Percentiles rank a stretch among this genome's conserved stretches.
Conservation (phyloP, 2,888 invertebrate genomes). For the Schrankia costaestrigalis region DNA sequence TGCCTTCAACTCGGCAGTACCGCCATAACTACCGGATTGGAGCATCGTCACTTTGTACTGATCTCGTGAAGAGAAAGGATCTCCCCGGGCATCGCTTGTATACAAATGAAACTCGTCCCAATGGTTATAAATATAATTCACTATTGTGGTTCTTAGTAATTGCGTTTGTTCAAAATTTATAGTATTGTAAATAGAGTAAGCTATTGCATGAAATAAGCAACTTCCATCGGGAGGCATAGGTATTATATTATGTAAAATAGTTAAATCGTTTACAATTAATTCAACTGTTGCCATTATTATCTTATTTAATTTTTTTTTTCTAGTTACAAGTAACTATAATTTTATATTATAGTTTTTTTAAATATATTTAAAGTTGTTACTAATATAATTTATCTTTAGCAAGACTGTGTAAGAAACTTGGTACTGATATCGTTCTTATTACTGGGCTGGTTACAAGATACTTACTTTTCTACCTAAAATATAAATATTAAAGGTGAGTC, state of each 20-base stretch:
- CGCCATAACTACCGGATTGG: slow-evolving; percentile 14
- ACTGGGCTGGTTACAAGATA: no score
- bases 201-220: slow-evolving; percentile 10
- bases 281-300: no score
- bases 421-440: no score
- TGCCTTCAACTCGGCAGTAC: slow-evolving; percentile 16
- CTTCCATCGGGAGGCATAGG: slow-evolving; percentile 3
- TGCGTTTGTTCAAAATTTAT: slow-evolving; percentile 10
- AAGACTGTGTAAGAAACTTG: no score
- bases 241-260: neutral
- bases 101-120: slow-evolving; percentile 10
- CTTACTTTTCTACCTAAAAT: no score
- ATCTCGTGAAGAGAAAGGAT: slow-evolving; percentile 15
- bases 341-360: no score
- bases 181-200: slow-evolving; percentile 9
- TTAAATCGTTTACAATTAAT: no score
- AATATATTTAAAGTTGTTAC: no score
- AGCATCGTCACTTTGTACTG: slow-evolving; percentile 13
- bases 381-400: no score
- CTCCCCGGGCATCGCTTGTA: slow-evolving; percentile 4
- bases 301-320: no score
- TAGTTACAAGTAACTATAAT: no score
- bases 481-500: no score
- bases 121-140: slow-evolving; percentile 10
- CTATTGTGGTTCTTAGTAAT: slow-evolving; percentile 9